Evolutionary conservation across 1,140 invertebrate genomes (phyloP), one percentile per base, ranked within the genome.

Genomic region (Aleiodes sp.): DNA sequence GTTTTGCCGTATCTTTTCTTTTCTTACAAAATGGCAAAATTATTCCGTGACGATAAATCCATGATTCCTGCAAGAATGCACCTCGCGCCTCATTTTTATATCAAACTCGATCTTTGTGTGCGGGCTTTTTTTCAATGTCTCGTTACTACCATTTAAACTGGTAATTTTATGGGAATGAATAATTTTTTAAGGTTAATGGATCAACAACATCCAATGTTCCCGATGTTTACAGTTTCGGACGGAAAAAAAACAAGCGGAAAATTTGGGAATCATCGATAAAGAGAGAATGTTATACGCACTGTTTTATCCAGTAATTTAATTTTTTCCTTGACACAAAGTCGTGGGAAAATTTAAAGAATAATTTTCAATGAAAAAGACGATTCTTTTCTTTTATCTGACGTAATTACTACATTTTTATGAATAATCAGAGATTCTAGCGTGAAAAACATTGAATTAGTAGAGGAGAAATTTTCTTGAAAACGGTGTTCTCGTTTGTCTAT

Each of bases 31-130:
- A 65, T 56, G 41, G 63, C 3, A 41, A 56, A 65, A 65, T 65
- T 65, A 65, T 65, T 65, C 63, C 12, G 43, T 10, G 21, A 65
- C 63, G 29, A 65, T 65, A 65, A 65, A 65, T 65, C 43, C 24
- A 19, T 29, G 29, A 31, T 31, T 35, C 39, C 19, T n/a, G 10
- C 46, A 16, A 10, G 46, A 52, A 52, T 64, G 29, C 26, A 19
- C 46, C 26, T 65, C 63, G 63, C 63, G 63, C 63, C 63, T 65
- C 26, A 39, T 35, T 43, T 52, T 56, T 35, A 65, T 65, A 52
- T 65, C 46, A 21, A 52, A 16, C 8, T 24, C 10, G 12, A 46
- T 46, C 43, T n/a, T 21, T 10, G 21, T 52, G 46, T 26, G 21
- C 46, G 19, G 46, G 21, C 46, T 52, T 52, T 24, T 52, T 52